Evolutionary conservation across 2,888 invertebrate genomes (phyloP), one percentile per base, ranked within the genome.

Genomic region (Aspidiotus rigidus): DNA sequence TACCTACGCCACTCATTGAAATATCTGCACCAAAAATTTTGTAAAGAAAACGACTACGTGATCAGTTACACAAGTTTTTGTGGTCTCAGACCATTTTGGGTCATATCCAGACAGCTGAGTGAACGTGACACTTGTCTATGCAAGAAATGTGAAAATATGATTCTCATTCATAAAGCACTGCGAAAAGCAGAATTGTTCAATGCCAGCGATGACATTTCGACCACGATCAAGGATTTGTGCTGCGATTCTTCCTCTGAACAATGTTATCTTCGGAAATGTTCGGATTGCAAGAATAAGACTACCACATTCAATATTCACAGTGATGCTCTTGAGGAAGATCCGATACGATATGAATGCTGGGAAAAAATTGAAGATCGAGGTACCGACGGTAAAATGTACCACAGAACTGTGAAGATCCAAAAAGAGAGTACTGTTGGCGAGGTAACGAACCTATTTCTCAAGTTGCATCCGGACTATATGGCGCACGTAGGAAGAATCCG

Each of bases 41-140:
- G 54, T 44, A 64, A 59, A 17, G 62, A 15, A 8, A 63, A 42
- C 44, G 10, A 8, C n/a, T 55, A 44, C 16, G 56, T 70, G n/a
- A 54, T 73, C 15, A 62, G 67, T 42, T 73, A 72, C 64, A 16
- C 72, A 41, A 44, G 70, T 7, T 73, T 73, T 42, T 71, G 72
- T 61, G 17, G 55, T 40, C 60, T 73, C n/a, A 59, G 70, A 42
- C 73, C 73, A 10, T 73, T 73, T 70, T 73, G 73, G 73, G 59
- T 73, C 13, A 62, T 72, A 40, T 49, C 44, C 41, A 71, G 69
- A 57, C 69, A 66, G 13, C 59, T 70, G 16, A 69, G 56, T 13
- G 60, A 73, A 39, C 63, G 72, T 42, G 72, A 73, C 13, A 73
- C 73, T 11, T 73, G 72, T 64, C 17, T 42, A 10, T 73, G 73